phyloP scores from a whole-genome alignment of 1,140 invertebrate species.

The Drosophila grimshawi region DNA sequence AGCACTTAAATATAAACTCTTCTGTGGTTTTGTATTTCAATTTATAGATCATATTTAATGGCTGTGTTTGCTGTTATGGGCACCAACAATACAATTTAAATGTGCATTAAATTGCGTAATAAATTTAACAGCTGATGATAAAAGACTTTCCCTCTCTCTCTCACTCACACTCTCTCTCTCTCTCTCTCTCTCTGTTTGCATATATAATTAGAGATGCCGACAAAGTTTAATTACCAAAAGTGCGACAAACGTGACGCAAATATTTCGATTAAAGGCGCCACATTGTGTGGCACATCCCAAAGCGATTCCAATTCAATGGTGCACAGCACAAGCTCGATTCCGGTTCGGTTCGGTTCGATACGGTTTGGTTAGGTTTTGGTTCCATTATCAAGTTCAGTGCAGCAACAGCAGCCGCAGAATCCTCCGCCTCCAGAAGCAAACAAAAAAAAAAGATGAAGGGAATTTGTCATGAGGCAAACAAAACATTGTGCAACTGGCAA shows the following conservation, averaged over 20 bases:
- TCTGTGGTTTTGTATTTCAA: slow-evolving; percentile 48
- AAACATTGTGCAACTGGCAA: slow-evolving; percentile 73
- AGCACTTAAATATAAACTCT: not conserved
- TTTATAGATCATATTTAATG: slow-evolving; percentile 48
- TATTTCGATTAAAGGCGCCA: slow-evolving; percentile 62
- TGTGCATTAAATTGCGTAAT: slow-evolving; percentile 76
- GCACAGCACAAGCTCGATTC: slow-evolving; percentile 1
- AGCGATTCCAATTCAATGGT: slow-evolving; percentile 49
- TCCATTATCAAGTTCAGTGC: slow-evolving; percentile 39
- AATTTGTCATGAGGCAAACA: slow-evolving; percentile 52
- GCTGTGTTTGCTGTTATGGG: slow-evolving; percentile 12
- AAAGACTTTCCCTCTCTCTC: not conserved
- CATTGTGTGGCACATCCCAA: slow-evolving; percentile 22
- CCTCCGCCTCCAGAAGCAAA: not conserved
- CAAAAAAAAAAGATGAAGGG: slow-evolving; percentile 41
- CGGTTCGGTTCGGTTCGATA: slow-evolving; percentile 17
- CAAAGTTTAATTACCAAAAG: slow-evolving; percentile 75
- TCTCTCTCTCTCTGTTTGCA: slow-evolving; percentile 2
- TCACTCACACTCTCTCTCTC: not conserved
- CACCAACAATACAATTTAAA: slow-evolving; percentile 41
- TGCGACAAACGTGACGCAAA: slow-evolving; percentile 53
- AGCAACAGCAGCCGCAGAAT: not conserved
- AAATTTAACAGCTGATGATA: slow-evolving; percentile 49
- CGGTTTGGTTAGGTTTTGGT: slow-evolving; percentile 3
- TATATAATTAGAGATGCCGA: slow-evolving; percentile 55